These are phyloP conservation scores for Thalassaphorura encarpata DNA, from an alignment of 1,140 invertebrate genomes.

Conservation along the genomic window DNA sequence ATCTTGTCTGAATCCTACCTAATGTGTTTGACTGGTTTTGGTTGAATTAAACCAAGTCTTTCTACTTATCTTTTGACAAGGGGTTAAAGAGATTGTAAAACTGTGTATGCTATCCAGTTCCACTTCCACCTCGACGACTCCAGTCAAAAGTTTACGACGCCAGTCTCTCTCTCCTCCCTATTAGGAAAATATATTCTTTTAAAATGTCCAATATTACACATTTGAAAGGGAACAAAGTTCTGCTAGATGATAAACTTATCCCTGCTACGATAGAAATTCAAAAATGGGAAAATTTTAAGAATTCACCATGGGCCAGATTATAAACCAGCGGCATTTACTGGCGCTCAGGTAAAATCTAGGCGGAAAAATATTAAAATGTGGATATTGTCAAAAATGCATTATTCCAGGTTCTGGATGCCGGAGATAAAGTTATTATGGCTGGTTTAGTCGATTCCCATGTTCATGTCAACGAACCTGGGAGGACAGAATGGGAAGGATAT, in stretches of 20 bases:
- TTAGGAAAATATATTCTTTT: no score
- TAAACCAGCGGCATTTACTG: no score
- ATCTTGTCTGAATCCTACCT: no score
- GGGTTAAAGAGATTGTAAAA: no score
- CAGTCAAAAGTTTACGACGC: no score
- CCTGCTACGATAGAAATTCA: background rate
- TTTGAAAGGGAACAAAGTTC: background rate
- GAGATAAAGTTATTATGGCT: constrained; percentile 54
- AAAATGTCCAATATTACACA: background rate
- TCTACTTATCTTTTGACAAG: no score
- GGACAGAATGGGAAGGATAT: constrained; percentile 61
- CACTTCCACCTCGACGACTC: no score
- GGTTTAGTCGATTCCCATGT: constrained; percentile 82
- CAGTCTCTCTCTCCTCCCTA: no score
- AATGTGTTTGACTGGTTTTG: no score
- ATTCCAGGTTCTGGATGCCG: constrained; percentile 48
- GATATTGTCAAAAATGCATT: background rate
- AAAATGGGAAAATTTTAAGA: background rate
- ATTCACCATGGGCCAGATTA: background rate
- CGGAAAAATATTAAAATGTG: background rate
- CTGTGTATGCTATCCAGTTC: no score
- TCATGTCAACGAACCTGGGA: constrained; percentile 75
- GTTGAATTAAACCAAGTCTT: no score
- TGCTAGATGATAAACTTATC: background rate
- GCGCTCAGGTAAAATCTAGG: background rate